phyloP scores from a whole-genome alignment of 2,888 invertebrate genomes.

The Ceriagrion tenellum region DNA sequence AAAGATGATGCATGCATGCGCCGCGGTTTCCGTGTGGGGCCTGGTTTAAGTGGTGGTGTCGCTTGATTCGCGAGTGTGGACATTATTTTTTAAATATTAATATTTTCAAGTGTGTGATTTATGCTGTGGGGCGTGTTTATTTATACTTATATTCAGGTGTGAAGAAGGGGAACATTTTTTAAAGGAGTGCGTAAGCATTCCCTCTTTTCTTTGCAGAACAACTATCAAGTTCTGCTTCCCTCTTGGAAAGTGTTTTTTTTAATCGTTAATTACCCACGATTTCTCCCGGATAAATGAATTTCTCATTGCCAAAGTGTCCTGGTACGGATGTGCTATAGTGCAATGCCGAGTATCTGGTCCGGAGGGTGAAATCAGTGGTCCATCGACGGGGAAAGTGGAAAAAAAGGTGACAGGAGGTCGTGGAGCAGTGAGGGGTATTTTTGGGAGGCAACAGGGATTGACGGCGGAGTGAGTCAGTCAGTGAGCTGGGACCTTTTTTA shows the following conservation, averaged over 20 bases:
- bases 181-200: not conserved
- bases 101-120: not conserved
- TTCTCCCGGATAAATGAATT: not conserved
- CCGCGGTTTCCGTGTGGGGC: not conserved
- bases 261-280: not conserved
- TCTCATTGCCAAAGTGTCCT: not conserved
- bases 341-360: conserved; percentile 27
- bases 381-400: not conserved
- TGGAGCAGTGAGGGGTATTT: too few relatives aligned
- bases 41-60: not conserved
- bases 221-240: not conserved
- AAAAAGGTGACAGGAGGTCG: not conserved
- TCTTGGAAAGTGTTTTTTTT: not conserved
- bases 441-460: not conserved
- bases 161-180: not conserved
- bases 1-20: not conserved
- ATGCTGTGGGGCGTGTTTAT: not conserved
- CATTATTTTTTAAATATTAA: not conserved
- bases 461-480: not conserved
- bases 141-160: not conserved
- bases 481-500: not conserved
- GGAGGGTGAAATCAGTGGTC: not conserved
- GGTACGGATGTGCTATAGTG: not conserved
- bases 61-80: not conserved
- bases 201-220: not conserved